These are phyloP conservation scores for Paramormyrops hopkinsi DNA, from an alignment of 2,797 vertebrate species.

Conservation along the genomic window DNA sequence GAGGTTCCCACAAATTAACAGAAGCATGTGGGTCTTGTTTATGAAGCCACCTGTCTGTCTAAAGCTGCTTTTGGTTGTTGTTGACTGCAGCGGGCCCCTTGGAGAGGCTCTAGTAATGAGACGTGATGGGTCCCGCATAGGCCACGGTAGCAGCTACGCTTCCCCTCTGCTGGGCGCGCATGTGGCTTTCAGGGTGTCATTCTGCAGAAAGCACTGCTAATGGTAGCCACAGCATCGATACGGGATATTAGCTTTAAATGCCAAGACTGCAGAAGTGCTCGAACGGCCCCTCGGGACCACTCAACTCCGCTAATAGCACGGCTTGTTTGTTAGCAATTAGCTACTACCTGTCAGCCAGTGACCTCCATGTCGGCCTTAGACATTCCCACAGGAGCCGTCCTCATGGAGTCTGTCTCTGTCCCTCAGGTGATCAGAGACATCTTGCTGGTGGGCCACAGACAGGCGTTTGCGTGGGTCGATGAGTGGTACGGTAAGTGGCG, in stretches of 20 bases:
- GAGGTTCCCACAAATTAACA: background rate
- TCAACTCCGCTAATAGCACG: background rate
- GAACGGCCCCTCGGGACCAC: background rate
- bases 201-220: background rate
- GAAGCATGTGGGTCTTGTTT: background rate
- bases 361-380: background rate
- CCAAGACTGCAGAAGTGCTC: background rate
- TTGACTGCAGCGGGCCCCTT: background rate
- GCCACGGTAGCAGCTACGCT: background rate
- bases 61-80: background rate
- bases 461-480: slow-evolving; percentile 66
- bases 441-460: slow-evolving; percentile 60
- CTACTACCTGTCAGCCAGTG: background rate
- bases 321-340: background rate
- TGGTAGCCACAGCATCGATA: background rate
- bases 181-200: background rate
- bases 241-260: background rate
- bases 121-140: background rate
- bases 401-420: background rate
- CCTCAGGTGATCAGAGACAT: slow-evolving; percentile 62
- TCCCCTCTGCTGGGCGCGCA: background rate
- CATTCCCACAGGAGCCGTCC: background rate
- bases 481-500: slow-evolving; percentile 64
- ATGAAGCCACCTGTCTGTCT: background rate
- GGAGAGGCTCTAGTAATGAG: background rate